Base-by-base conservation (phyloP, 2,797 vertebrate species). In the Pipistrellus pipistrellus region DNA sequence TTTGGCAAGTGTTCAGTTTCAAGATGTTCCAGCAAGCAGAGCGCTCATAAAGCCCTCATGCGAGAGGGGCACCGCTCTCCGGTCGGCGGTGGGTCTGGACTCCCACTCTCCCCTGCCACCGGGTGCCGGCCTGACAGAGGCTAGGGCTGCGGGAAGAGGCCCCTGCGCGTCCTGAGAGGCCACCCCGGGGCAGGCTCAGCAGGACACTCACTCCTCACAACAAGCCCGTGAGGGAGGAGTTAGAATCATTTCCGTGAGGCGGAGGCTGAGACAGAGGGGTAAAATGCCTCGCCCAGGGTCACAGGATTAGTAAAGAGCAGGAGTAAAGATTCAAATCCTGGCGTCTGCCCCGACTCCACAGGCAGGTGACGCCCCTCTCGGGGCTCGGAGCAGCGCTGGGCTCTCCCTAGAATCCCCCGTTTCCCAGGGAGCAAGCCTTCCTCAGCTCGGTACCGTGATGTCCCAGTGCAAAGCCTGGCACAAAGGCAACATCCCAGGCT, bases 1-100 rank as follows among this genome's bases (percentile, higher is more conserved):
- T 94, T 51, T 92, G 87, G n/a, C 64, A 69, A 87, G 57, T 35
- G 32, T 82, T 62, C 92, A 35, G 46, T 23, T 59, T 81, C 9
- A 82, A 72, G 76, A 92, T 6, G 59, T 84, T 68, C 68, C 0
- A 55, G 38, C 46, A 77, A 59, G 76, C 68, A 27, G 11, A 88
- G 35, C 51, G 75, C 14, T 88, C 77, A 32, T 21, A 20, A 69
- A 69, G 38, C 20, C n/a, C 77, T 64, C 32, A 2, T 0, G 32
- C 21, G 64, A 62, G 83, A 72, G 12, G 76, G 51, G 62, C 78
- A 6, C 41, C 0, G 0, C 57, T 80, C 53, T 41, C 46, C 41
- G 55, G 35, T 8, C 62, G 71, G 82, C 15, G 46, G 6, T 7
- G 44, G 90, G 17, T 27, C 75, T 53, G 59, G 62, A 64, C 7